These are phyloP conservation scores for Tauraco erythrolophus DNA, from an alignment of 2,113 vertebrate genomes.

Conservation along the genomic window DNA sequence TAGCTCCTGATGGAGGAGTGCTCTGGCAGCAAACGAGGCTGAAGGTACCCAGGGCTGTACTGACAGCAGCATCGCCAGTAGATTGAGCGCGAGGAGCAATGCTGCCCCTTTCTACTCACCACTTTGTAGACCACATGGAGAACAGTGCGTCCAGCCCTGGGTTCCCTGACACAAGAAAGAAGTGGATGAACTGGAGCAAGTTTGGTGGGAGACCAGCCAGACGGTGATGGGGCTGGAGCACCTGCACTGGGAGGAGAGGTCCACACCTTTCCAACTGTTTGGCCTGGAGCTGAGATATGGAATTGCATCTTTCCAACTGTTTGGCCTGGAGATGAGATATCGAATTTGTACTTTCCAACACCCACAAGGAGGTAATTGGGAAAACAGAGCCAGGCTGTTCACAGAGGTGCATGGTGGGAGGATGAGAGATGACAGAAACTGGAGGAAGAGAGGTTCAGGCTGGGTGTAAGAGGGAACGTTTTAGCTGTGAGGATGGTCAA, in stretches of 20 bases:
- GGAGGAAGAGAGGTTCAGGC: background rate
- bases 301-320: too few species aligned
- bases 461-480: background rate
- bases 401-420: background rate
- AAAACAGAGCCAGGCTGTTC: background rate
- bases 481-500: background rate
- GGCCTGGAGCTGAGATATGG: too few species aligned
- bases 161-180: fast-evolving
- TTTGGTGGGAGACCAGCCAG: background rate
- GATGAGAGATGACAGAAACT: background rate
- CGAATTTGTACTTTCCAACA: background rate
- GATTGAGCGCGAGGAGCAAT: fast-evolving
- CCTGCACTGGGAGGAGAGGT: background rate
- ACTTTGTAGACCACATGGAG: background rate
- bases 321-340: background rate
- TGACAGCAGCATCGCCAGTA: background rate
- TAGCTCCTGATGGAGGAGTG: background rate
- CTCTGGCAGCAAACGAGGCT: background rate
- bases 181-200: background rate
- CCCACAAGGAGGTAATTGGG: background rate
- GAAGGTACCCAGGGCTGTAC: background rate
- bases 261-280: too few species aligned
- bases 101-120: background rate
- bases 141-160: background rate
- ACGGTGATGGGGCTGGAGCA: background rate